Evolutionary conservation across 2,888 invertebrate genomes (phyloP), one percentile per base, ranked within the genome.

Genomic region (Heteromyza rotundicornis): DNA sequence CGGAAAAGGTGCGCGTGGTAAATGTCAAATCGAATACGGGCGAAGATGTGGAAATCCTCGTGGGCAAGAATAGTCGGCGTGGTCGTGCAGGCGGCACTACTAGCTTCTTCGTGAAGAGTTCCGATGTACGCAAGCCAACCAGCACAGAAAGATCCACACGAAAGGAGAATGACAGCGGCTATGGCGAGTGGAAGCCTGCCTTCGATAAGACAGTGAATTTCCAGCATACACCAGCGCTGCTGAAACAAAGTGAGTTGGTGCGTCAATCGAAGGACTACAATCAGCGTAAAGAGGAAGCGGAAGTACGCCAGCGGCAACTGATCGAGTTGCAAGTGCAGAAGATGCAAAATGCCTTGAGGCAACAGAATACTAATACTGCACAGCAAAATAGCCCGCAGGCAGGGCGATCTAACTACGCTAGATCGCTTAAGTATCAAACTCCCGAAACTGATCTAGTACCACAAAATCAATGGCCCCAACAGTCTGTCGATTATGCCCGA

Each of bases 1-100:
- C 92, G 1, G 89, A 89, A 22, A 80, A 90, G 66, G 92, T 90
- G 52, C 90, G 92, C 76, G 91, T 92, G 35, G 83, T 93, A 47
- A 90, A 89, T 74, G 91, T 94, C 0, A 87, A 89, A 72, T 91
- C 92, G 0, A 89, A 89, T 75, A 87, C 89, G 20, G 94, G 94
- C 1, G 89, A 89, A 63, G 84, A 92, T 22, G 91, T 93, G 0
- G 92, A 92, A 70, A 84, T 94, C 12, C 59, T 79, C n/a, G 81
- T 79, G 14, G 81, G 78, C 22, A 79, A 71, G 47, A 71, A 81
- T 22, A 79, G 80, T 40, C 71, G 80, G 35, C 75, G 76, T 35
- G 80, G 71, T 2, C 72, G 76, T 1, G 72, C 72, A 16, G 72
- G 70, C 47, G 68, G 71, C 2, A 70, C 74, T 0, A 52, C 20